Base-by-base conservation (phyloP, 1,140 invertebrate species). In the Bombus polaris region DNA sequence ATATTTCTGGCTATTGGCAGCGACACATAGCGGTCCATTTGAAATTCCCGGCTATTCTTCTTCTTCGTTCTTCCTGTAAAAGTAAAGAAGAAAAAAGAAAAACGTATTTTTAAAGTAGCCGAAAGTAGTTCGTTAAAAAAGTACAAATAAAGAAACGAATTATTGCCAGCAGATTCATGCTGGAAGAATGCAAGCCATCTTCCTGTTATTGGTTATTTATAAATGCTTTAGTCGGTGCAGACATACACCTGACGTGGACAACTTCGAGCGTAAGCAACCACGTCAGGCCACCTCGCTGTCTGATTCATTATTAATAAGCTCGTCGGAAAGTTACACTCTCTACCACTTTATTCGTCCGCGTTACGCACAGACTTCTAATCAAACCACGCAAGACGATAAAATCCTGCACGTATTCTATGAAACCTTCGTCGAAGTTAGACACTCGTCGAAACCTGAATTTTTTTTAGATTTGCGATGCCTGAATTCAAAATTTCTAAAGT, bases 251-350 rank as follows among this genome's bases (percentile, higher is more conserved):
- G 91, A 91, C 91, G 88, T 90, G 86, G 88, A 84, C 81, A 75
- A 83, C 68, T 81, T 84, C 57, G 42, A 86, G 68, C 89, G 85
- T 88, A 88, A 89, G 87, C 83, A 85, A 91, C 91, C 90, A 91
- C 91, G 91, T 91, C 91, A 91, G 86, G 72, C 39, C 42, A 77
- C 79, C 62, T 87, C 66, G 76, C 78, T 83, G 82, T 62, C 83
- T 88, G 74, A 91, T 90, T 88, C 77, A 91, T 91, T 91, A 91
- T 91, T 91, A 90, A 90, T 91, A 83, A 25, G 68, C 53, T 72
- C 39, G 57, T 39, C 32, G 44, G n/a, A n/a, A 74, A 42, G 62
- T 70, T 65, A 82, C 81, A 32, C 42, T 72, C 70, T 42, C 35
- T 35, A 1, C 13, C 22, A 8, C 39, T 78, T 70, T 39, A 44